Evolutionary conservation across 2,113 vertebrate species (phyloP).

Genomic region (Campylomormyrus tamandua): DNA sequence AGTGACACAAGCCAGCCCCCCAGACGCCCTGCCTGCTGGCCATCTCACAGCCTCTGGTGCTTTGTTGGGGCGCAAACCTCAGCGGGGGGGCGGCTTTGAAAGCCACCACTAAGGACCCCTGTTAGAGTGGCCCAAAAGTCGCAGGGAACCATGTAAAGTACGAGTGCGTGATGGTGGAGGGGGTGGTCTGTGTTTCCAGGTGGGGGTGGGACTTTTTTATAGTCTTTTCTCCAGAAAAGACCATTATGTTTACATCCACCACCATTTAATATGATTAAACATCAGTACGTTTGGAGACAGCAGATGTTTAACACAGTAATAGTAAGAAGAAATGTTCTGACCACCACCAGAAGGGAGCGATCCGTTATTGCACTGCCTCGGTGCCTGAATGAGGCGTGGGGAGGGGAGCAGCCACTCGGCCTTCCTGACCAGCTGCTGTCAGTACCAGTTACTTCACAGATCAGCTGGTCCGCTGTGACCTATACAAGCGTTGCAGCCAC

Average conservation of each 20-base stretch:
- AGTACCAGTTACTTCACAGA: not conserved
- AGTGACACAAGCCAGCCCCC: not conserved
- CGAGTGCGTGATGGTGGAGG: not conserved
- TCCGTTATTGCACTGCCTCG: not conserved
- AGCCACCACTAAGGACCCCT: not conserved
- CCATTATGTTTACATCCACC: not conserved
- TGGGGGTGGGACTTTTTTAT: not conserved
- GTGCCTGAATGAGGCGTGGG: not conserved
- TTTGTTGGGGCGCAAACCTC: not conserved
- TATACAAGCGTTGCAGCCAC: not conserved
- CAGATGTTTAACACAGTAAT: not conserved
- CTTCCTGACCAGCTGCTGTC: not conserved
- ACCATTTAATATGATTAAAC: not conserved
- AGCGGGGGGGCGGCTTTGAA: not conserved
- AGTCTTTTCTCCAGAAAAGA: not conserved
- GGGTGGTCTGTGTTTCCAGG: not conserved
- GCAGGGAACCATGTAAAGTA: not conserved
- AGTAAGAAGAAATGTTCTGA: not conserved
- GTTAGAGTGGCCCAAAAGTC: not conserved
- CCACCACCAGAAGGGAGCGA: not conserved
- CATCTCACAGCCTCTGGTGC: not conserved
- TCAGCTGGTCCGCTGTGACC: not conserved
- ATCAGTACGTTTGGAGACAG: not conserved
- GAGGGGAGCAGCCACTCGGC: not conserved
- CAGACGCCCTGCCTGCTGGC: not conserved